Percentiles rank a stretch among this genome's conserved stretches.
phyloP scores from a whole-genome alignment of 2,113 vertebrate species.

The Anguilla rostrata region DNA sequence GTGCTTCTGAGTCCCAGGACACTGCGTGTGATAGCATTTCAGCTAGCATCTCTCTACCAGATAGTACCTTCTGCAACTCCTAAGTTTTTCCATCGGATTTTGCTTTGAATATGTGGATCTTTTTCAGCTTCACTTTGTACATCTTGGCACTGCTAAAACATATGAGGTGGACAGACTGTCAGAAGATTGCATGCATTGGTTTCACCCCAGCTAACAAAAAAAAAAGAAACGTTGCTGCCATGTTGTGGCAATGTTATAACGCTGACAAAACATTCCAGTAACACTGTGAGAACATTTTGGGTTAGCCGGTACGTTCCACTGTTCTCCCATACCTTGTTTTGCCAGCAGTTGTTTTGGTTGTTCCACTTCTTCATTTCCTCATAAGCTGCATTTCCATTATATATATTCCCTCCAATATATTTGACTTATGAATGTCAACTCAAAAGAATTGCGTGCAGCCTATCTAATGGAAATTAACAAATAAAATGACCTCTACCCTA shows the following conservation, averaged over 20 bases:
- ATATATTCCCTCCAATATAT: no score
- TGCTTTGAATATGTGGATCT: constrained; percentile 7
- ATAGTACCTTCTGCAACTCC: neutral
- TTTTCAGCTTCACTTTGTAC: constrained; percentile 1
- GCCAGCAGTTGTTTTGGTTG: neutral
- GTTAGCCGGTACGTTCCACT: neutral
- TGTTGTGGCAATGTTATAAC: no score
- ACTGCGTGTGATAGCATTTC: constrained; percentile 15
- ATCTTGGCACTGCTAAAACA: constrained; percentile 3
- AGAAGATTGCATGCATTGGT: neutral
- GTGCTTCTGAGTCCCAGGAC: constrained; percentile 14
- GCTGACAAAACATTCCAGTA: no score
- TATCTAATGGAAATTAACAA: no score
- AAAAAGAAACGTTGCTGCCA: no score
- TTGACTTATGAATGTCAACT: neutral
- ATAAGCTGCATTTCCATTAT: neutral
- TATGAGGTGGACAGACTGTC: neutral
- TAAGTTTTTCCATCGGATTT: neutral
- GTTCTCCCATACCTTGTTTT: neutral
- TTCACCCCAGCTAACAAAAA: no score
- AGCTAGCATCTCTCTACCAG: constrained; percentile 10
- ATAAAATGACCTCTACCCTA: no score
- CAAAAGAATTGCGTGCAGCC: neutral
- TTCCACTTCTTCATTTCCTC: neutral
- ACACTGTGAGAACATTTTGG: no score